Conservation (phyloP, 2,113 vertebrate species). For the Malaclemys terrapin region DNA sequence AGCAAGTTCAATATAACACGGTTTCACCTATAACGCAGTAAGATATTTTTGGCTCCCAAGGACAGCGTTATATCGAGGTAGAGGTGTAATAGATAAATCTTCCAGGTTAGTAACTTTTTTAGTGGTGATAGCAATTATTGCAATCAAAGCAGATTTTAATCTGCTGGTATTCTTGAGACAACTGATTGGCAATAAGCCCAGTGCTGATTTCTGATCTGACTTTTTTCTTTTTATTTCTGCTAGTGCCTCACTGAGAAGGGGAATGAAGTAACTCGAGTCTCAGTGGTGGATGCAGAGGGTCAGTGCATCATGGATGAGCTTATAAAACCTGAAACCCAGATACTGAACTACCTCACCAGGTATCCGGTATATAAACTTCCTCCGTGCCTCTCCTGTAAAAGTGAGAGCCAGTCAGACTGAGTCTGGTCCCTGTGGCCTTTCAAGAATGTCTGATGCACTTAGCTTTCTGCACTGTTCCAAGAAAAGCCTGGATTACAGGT, state of each 20-base stretch:
- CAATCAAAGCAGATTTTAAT: neutral
- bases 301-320: constrained; percentile 88
- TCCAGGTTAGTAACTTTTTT: neutral
- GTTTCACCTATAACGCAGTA: no score
- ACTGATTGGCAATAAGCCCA: neutral
- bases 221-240: constrained; percentile 30
- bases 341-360: constrained; percentile 89
- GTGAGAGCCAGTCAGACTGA: neutral
- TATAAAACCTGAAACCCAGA: constrained; percentile 84
- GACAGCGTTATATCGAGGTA: no score
- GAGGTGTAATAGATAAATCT: neutral
- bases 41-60: no score
- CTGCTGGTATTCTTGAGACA: neutral
- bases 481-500: neutral
- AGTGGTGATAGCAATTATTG: neutral
- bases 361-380: constrained; percentile 53
- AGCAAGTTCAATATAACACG: no score
- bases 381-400: neutral
- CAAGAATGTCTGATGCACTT: neutral
- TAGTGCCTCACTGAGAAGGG: constrained; percentile 89
- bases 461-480: neutral
- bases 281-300: constrained; percentile 86
- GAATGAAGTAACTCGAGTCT: constrained; percentile 85
- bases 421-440: neutral
- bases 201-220: neutral